Conservation (phyloP, 2,113 vertebrate species). For the Chlorocebus sabaeus region DNA sequence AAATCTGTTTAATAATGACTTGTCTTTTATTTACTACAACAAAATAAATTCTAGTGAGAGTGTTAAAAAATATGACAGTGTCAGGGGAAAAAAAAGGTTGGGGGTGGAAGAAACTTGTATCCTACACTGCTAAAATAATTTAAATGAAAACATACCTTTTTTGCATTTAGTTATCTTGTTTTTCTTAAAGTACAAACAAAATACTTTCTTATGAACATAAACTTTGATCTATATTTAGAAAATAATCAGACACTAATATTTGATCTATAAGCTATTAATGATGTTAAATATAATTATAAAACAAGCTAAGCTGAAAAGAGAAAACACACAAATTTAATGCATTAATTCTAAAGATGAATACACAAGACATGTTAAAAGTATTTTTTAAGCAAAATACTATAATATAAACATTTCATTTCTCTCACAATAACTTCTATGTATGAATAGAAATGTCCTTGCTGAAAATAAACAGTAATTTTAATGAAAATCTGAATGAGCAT, state of each 20-base stretch:
- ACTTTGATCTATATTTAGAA: constrained; percentile 17
- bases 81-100: constrained; percentile 31
- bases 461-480: constrained; percentile 41
- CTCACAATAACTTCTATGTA: constrained; percentile 17
- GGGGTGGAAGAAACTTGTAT: neutral
- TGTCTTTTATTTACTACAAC: constrained; percentile 77
- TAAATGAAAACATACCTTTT: constrained; percentile 35
- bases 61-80: constrained; percentile 71
- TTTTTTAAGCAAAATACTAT: constrained; percentile 19
- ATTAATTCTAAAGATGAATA: constrained; percentile 17
- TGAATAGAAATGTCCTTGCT: neutral
- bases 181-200: constrained; percentile 31
- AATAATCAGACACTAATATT: constrained; percentile 38
- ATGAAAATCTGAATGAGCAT: constrained; percentile 25
- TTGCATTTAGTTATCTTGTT: neutral
- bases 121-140: neutral
- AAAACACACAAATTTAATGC: constrained; percentile 2
- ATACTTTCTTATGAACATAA: neutral
- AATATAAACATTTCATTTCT: constrained; percentile 32
- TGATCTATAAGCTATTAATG: constrained; percentile 11
- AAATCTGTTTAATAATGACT: constrained; percentile 75
- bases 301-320: neutral
- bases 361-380: neutral
- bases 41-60: constrained; percentile 73
- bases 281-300: constrained; percentile 35